These are phyloP conservation scores for Epiblema foenella DNA, from an alignment of 2,888 invertebrate species.

Conservation along the genomic window DNA sequence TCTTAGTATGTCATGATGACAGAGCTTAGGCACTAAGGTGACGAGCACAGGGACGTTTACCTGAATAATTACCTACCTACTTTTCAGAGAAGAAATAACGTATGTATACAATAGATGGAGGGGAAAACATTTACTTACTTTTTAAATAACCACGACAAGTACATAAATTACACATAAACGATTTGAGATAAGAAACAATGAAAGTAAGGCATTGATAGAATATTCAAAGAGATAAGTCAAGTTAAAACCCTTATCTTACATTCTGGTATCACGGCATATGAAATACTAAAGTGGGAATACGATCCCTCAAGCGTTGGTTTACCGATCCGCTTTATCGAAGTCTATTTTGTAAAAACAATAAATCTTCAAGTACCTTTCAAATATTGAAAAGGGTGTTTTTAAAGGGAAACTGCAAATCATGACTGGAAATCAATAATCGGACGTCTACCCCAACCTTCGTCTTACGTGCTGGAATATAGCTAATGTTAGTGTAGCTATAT, in stretches of 20 bases:
- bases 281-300: neutral
- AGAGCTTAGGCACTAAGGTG: too few species aligned
- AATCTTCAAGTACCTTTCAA: conserved; percentile 21
- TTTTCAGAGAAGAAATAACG: too few species aligned
- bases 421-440: conserved; percentile 37
- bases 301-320: conserved; percentile 23
- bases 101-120: too few species aligned
- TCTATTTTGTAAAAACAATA: conserved; percentile 32
- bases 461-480: conserved; percentile 29
- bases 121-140: too few species aligned
- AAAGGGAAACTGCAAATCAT: conserved; percentile 39
- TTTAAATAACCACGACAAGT: too few species aligned
- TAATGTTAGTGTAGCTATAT: conserved; percentile 21
- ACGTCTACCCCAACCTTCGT: conserved; percentile 34
- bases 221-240: neutral
- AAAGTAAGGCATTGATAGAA: neutral
- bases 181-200: too few species aligned
- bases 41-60: too few species aligned
- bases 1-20: too few species aligned
- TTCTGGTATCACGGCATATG: neutral
- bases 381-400: conserved; percentile 33
- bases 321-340: conserved; percentile 32
- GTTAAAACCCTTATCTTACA: neutral
- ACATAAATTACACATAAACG: too few species aligned
- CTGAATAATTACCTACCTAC: too few species aligned